Conservation (phyloP, 2,113 vertebrate species). For the Fulica atra region DNA sequence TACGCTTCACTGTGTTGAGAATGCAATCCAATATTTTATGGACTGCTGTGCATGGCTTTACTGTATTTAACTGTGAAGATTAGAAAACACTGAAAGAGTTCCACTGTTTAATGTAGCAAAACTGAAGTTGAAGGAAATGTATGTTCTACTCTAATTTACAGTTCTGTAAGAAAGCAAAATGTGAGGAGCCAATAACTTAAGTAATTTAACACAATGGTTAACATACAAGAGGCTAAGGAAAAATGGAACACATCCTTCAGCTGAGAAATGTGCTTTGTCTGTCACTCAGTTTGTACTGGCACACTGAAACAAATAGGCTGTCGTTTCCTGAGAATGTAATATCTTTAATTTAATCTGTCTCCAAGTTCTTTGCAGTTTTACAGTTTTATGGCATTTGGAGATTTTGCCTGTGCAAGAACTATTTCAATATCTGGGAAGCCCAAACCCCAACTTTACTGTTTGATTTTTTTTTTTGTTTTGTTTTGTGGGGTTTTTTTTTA, state of each 20-base stretch:
- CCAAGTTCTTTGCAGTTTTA: neutral
- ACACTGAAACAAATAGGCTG: neutral
- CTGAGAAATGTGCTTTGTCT: neutral
- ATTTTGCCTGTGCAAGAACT: neutral
- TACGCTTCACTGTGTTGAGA: neutral
- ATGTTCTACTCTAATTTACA: neutral
- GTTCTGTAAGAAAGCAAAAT: neutral
- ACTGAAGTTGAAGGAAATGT: neutral
- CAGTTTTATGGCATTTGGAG: neutral
- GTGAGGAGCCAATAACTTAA: neutral
- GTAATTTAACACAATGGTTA: neutral
- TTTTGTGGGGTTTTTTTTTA: neutral
- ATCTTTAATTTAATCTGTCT: neutral
- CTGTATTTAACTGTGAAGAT: constrained; percentile 4
- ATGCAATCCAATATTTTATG: neutral
- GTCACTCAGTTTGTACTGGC: neutral
- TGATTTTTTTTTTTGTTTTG: neutral
- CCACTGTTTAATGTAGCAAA: neutral
- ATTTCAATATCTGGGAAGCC: neutral
- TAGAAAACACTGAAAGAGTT: neutral
- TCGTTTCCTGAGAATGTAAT: neutral
- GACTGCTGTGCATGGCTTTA: neutral
- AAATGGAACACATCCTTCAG: neutral
- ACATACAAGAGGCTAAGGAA: neutral
- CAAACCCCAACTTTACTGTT: neutral